Evolutionary conservation across 92 coral and sea anemone genomes (phyloP).

Genomic region (Zoanthus gigantus): DNA sequence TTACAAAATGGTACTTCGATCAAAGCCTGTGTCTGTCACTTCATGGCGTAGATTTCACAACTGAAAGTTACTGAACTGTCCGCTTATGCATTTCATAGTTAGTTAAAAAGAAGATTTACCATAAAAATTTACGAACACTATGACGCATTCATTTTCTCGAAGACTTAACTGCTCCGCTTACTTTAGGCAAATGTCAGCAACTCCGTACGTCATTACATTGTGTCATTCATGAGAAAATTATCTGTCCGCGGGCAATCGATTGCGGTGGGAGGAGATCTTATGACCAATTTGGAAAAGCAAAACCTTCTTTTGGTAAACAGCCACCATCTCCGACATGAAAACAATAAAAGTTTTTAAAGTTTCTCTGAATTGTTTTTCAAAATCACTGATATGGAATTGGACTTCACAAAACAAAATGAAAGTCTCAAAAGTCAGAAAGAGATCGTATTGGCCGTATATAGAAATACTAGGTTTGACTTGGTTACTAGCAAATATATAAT

Average conservation of each 20-base stretch:
- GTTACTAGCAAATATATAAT: too few relatives aligned
- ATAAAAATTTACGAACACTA: neutral
- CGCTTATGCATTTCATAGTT: neutral
- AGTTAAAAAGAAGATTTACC: neutral
- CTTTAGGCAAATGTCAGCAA: neutral
- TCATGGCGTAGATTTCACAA: neutral
- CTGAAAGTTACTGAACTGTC: neutral
- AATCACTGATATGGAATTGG: too few relatives aligned
- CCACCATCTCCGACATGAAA: too few relatives aligned
- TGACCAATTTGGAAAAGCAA: too few relatives aligned
- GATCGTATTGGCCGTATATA: too few relatives aligned
- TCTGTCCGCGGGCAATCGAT: constrained; percentile 11
- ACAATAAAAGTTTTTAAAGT: too few relatives aligned
- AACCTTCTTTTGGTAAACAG: too few relatives aligned
- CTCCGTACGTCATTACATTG: neutral
- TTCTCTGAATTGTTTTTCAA: too few relatives aligned
- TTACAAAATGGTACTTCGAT: neutral
- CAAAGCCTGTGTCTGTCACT: constrained; percentile 16
- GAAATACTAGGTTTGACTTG: too few relatives aligned
- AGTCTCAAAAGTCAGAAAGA: too few relatives aligned
- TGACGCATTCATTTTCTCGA: neutral
- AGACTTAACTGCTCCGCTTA: neutral
- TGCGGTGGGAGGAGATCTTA: neutral
- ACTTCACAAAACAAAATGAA: too few relatives aligned
- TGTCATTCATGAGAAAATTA: neutral